Percentiles rank a stretch among this genome's conserved stretches.
These are phyloP conservation scores for Gasteruption jaculator DNA, from an alignment of 2,888 invertebrate species.

Conservation along the genomic window DNA sequence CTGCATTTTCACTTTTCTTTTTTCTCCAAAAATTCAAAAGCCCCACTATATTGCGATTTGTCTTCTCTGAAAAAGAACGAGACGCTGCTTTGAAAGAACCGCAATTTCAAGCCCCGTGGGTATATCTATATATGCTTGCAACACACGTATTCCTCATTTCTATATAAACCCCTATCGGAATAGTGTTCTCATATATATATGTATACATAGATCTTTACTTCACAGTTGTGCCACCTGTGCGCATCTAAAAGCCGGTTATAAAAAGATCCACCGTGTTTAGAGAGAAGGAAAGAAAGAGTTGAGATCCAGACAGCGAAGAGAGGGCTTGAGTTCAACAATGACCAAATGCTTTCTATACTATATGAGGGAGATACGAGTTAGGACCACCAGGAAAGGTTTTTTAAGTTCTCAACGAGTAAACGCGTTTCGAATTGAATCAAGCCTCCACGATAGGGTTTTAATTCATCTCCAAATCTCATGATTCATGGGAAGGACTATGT, in stretches of 20 bases:
- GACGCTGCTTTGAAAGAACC: too few relatives aligned
- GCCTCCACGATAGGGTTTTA: slow-evolving; percentile 37
- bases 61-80: too few relatives aligned
- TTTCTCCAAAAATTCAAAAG: too few relatives aligned
- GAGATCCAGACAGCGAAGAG: slow-evolving; percentile 19
- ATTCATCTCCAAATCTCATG: slow-evolving; percentile 46
- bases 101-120: too few relatives aligned
- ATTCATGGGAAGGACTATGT: slow-evolving; percentile 41
- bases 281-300: slow-evolving; percentile 14
- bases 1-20: too few relatives aligned
- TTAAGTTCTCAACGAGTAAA: slow-evolving; percentile 33
- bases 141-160: too few relatives aligned
- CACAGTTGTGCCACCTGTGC: slow-evolving; percentile 44
- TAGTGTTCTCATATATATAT: too few relatives aligned
- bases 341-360: slow-evolving; percentile 36
- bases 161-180: too few relatives aligned
- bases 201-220: too few relatives aligned
- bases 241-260: slow-evolving; percentile 37
- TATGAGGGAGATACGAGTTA: slow-evolving; percentile 32
- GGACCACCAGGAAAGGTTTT: slow-evolving; percentile 42
- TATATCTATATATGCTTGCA: too few relatives aligned
- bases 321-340: slow-evolving; percentile 35
- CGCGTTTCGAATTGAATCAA: slow-evolving; percentile 44
- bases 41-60: too few relatives aligned
- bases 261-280: slow-evolving; percentile 36